Evolutionary conservation across 1,140 invertebrate species (phyloP).

Genomic region (Euwallacea fornicatus): DNA sequence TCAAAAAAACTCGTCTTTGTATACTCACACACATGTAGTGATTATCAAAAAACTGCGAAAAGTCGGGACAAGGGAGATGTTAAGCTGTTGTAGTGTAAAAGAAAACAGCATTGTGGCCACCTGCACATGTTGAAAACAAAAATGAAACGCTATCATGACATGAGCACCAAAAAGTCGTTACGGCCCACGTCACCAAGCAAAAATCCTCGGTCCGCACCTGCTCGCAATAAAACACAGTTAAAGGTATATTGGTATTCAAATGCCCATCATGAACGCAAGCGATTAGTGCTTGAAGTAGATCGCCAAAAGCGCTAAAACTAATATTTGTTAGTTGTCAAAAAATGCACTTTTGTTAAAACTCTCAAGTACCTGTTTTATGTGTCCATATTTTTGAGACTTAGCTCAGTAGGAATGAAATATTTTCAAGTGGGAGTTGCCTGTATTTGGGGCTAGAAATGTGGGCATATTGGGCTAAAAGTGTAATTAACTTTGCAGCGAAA

Average conservation of each 20-base stretch:
- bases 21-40: slow-evolving; percentile 56
- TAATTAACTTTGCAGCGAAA: too few relatives aligned
- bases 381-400: too few relatives aligned
- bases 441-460: too few relatives aligned
- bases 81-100: background rate
- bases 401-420: too few relatives aligned
- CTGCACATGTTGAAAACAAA: slow-evolving; percentile 26
- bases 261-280: slow-evolving; percentile 50
- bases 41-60: slow-evolving; percentile 41
- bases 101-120: slow-evolving; percentile 17
- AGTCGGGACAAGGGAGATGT: background rate
- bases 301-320: background rate
- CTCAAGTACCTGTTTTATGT: too few relatives aligned
- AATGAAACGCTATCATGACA: slow-evolving; percentile 8
- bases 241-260: slow-evolving; percentile 68
- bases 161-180: slow-evolving; percentile 31
- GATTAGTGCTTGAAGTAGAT: background rate
- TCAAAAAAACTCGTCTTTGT: slow-evolving; percentile 38
- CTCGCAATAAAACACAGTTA: slow-evolving; percentile 32
- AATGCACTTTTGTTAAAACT: too few relatives aligned
- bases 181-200: slow-evolving; percentile 24
- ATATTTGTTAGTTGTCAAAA: too few relatives aligned
- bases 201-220: slow-evolving; percentile 16
- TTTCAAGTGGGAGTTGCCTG: too few relatives aligned
- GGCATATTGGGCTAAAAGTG: too few relatives aligned